Conservation (phyloP, 2,888 invertebrate species). For the Strigamia maritima region DNA sequence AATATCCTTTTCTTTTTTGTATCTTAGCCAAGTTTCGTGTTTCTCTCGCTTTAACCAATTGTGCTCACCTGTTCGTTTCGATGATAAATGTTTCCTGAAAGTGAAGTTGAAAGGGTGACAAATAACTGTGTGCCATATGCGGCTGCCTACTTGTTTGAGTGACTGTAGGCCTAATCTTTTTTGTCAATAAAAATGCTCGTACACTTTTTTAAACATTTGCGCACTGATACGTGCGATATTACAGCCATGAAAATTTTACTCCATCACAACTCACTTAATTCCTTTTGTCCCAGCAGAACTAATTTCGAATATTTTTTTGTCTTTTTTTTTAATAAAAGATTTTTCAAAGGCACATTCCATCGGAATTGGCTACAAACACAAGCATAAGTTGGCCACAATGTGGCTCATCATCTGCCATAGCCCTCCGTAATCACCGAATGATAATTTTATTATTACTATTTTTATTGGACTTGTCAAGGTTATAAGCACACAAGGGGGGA, state of each 20-base stretch:
- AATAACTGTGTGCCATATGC: conserved; percentile 7
- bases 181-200: conserved; percentile 23
- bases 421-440: neutral
- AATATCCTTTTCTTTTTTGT: conserved; percentile 24
- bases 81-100: conserved; percentile 20
- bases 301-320: neutral
- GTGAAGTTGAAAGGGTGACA: conserved; percentile 2
- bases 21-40: conserved; percentile 24
- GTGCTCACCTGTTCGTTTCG: conserved; percentile 18
- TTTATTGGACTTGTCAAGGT: no score
- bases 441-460: neutral
- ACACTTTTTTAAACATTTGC: neutral
- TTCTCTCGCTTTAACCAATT: conserved; percentile 29
- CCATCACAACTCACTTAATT: conserved; percentile 1
- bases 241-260: conserved; percentile 13
- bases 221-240: neutral
- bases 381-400: conserved; percentile 23
- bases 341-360: conserved; percentile 10
- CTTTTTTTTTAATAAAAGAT: neutral
- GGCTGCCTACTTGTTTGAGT: conserved; percentile 21
- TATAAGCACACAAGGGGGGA: neutral
- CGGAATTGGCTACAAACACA: conserved; percentile 11
- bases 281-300: neutral
- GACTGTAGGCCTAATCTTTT: conserved; percentile 21
- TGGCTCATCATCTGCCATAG: conserved; percentile 17